Percentiles rank a stretch among this genome's conserved stretches.
phyloP scores from a whole-genome alignment of 2,797 vertebrate genomes.

The Crotalus adamanteus region DNA sequence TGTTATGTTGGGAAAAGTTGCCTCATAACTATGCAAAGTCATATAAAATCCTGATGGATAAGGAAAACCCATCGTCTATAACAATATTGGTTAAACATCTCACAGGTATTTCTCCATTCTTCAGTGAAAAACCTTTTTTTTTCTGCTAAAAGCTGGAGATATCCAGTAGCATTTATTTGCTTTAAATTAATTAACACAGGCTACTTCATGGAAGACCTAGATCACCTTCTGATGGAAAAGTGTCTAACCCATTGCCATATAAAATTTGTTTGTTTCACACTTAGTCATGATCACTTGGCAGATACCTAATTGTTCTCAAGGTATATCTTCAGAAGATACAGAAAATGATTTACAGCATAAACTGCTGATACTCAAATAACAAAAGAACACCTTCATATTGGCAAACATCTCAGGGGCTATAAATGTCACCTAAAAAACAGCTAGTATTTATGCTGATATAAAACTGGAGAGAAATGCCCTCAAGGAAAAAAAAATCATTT shows the following conservation, averaged over 20 bases:
- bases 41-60: rapidly evolving
- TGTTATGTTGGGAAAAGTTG: neutral
- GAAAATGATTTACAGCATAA: constrained; percentile 41
- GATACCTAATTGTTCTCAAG: constrained; percentile 54
- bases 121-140: neutral
- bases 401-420: constrained; percentile 38
- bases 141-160: neutral
- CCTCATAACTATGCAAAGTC: neutral
- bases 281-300: constrained; percentile 41
- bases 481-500: constrained; percentile 28
- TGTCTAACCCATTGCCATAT: neutral
- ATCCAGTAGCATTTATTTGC: neutral
- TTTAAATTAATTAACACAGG: neutral
- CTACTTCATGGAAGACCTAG: neutral
- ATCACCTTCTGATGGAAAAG: neutral
- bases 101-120: neutral
- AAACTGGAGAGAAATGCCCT: constrained; percentile 42
- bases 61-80: neutral
- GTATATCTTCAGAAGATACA: constrained; percentile 38
- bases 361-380: constrained; percentile 45
- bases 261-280: constrained; percentile 30
- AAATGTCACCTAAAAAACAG: constrained; percentile 58
- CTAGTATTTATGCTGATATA: constrained; percentile 54
- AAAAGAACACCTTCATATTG: constrained; percentile 41
- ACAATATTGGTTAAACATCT: neutral